Evolutionary conservation across 2,888 invertebrate genomes (phyloP).

Genomic region (Buathra laborator): DNA sequence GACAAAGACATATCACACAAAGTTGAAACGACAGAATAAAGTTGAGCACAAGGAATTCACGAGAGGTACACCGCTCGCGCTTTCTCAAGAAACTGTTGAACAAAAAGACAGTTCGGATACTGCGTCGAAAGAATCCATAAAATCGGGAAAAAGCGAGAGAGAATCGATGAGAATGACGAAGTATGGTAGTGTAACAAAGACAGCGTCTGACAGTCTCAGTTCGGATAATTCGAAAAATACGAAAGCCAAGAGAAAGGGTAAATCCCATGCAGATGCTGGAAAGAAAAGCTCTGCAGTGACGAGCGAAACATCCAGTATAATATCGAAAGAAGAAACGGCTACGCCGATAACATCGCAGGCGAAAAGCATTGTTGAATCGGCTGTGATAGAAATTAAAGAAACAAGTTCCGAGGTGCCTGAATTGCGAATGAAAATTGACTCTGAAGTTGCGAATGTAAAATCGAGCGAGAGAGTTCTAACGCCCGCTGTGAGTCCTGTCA

Average conservation of each 20-base stretch:
- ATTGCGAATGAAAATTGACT: constrained; percentile 12
- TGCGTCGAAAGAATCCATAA: constrained; percentile 52
- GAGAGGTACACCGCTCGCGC: constrained; percentile 41
- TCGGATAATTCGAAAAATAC: constrained; percentile 31
- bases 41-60: constrained; percentile 68
- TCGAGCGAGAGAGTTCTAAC: constrained; percentile 20
- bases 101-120: constrained; percentile 54
- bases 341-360: constrained; percentile 12
- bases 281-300: not conserved
- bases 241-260: not conserved
- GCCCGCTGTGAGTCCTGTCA: not conserved
- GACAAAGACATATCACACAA: constrained; percentile 53
- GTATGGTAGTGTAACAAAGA: constrained; percentile 16
- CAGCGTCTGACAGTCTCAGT: constrained; percentile 12
- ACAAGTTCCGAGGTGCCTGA: constrained; percentile 25
- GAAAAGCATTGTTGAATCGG: not conserved
- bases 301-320: constrained; percentile 11
- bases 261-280: not conserved
- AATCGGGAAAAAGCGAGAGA: constrained; percentile 46
- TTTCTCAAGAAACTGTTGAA: constrained; percentile 38
- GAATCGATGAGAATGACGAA: constrained; percentile 49
- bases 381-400: constrained; percentile 33
- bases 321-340: constrained; percentile 17
- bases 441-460: constrained; percentile 21
- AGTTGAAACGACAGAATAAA: constrained; percentile 71